Conservation (phyloP, 1,140 invertebrate genomes). For the Drosophila sturtevanti region DNA sequence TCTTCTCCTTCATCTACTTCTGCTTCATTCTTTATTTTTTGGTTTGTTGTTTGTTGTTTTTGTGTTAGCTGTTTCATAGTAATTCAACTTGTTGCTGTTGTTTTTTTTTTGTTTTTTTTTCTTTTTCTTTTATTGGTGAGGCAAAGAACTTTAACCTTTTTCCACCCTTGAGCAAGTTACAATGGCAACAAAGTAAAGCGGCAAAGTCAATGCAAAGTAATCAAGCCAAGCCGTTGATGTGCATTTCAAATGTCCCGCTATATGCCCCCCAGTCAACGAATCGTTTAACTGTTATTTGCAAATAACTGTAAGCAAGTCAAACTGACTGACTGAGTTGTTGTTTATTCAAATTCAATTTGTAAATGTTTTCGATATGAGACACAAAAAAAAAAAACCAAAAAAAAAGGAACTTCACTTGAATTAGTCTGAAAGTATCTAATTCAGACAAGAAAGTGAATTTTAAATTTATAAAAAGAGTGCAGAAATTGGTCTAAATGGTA, state of each 20-base stretch:
- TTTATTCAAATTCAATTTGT: conserved; percentile 11
- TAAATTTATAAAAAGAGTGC: neutral
- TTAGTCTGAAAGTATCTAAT: neutral
- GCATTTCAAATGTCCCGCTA: conserved; percentile 56
- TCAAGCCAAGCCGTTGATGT: conserved; percentile 69
- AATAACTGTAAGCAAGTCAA: conserved; percentile 18
- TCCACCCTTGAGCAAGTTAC: conserved; percentile 39
- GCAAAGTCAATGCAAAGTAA: conserved; percentile 47
- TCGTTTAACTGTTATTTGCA: neutral
- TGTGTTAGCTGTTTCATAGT: conserved; percentile 30
- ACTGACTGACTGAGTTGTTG: conserved; percentile 3
- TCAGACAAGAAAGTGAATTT: neutral
- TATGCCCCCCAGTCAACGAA: neutral
- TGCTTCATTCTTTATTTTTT: conserved; percentile 16
- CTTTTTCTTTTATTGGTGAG: neutral
- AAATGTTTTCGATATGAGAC: neutral
- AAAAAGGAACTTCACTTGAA: neutral
- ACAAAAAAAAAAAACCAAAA: neutral
- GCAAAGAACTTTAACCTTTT: conserved; percentile 50
- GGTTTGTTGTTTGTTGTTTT: conserved; percentile 9
- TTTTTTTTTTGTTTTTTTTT: conserved; percentile 38
- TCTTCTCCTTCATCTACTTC: no score
- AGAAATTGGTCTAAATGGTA: no score
- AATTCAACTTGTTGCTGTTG: conserved; percentile 69
- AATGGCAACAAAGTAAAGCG: conserved; percentile 39